These are phyloP conservation scores for Drosophila grimshawi DNA, from an alignment of 1,140 invertebrate species.

Conservation along the genomic window DNA sequence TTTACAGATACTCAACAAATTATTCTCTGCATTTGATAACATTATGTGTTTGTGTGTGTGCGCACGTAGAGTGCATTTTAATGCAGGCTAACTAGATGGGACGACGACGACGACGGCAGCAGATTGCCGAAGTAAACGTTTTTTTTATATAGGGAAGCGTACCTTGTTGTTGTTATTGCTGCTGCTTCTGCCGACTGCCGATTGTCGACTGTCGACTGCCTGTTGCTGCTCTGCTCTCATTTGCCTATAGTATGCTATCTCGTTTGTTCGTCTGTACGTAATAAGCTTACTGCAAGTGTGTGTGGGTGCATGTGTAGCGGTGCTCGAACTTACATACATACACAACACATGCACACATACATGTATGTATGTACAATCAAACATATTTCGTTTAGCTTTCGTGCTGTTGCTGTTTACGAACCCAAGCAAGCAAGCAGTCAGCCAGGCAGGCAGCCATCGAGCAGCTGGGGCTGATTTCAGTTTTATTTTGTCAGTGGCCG, in stretches of 20 bases:
- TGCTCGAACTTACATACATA: constrained; percentile 23
- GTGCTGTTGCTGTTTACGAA: constrained; percentile 53
- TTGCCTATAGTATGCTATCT: constrained; percentile 35
- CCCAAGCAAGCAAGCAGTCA: constrained; percentile 24
- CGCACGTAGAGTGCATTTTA: constrained; percentile 32
- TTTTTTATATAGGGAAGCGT: constrained; percentile 26
- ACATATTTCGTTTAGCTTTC: constrained; percentile 50
- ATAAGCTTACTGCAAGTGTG: constrained; percentile 66
- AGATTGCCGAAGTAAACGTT: constrained; percentile 37
- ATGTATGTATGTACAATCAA: too few relatives aligned
- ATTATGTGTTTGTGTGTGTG: neutral
- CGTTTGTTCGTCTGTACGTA: constrained; percentile 48
- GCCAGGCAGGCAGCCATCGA: constrained; percentile 22
- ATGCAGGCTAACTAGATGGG: constrained; percentile 32
- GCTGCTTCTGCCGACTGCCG: constrained; percentile 35
- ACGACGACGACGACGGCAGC: constrained; percentile 34
- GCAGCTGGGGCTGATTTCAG: constrained; percentile 51
- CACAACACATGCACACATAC: neutral
- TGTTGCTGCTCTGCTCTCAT: constrained; percentile 56
- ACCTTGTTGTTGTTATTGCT: constrained; percentile 14
- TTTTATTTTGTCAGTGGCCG: constrained; percentile 69
- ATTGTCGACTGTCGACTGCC: constrained; percentile 2
- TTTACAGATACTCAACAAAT: too few relatives aligned
- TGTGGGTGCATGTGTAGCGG: constrained; percentile 40
- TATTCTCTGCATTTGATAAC: neutral